phyloP scores from a whole-genome alignment of 2,888 invertebrate genomes.

The Xestia rhomboidea region DNA sequence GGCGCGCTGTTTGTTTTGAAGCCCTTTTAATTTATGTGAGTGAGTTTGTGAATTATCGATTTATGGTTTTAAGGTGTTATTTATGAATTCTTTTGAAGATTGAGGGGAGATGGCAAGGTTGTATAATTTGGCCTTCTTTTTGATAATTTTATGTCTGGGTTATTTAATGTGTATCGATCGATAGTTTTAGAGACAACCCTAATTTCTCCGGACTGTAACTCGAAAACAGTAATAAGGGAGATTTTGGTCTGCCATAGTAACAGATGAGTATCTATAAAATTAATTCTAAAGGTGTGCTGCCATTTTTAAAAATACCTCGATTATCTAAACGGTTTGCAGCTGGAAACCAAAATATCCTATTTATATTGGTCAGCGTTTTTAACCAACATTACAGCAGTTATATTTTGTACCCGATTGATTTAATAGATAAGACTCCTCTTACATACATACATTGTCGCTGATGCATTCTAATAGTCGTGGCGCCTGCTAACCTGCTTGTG shows the following conservation, averaged over 20 bases:
- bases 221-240: neutral
- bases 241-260: neutral
- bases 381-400: neutral
- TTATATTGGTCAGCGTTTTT: neutral
- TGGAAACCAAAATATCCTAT: neutral
- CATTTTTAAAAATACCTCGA: neutral
- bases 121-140: neutral
- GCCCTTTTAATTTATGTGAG: conserved; percentile 49
- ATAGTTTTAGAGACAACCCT: neutral
- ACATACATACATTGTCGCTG: too few relatives aligned
- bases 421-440: neutral
- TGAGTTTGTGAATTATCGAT: conserved; percentile 35
- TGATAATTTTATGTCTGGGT: neutral
- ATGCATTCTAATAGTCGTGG: too few relatives aligned
- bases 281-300: neutral
- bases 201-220: neutral
- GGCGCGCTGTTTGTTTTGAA: conserved; percentile 37
- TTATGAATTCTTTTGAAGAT: neutral
- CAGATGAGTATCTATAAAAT: neutral
- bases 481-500: too few relatives aligned
- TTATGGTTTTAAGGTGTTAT: conserved; percentile 21
- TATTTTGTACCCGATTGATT: neutral
- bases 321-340: neutral
- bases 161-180: too few relatives aligned
- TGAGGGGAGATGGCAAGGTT: neutral